Percentiles rank a stretch among this genome's conserved stretches.
phyloP scores from a whole-genome alignment of 2,797 vertebrate species.

The Anguilla obscura region DNA sequence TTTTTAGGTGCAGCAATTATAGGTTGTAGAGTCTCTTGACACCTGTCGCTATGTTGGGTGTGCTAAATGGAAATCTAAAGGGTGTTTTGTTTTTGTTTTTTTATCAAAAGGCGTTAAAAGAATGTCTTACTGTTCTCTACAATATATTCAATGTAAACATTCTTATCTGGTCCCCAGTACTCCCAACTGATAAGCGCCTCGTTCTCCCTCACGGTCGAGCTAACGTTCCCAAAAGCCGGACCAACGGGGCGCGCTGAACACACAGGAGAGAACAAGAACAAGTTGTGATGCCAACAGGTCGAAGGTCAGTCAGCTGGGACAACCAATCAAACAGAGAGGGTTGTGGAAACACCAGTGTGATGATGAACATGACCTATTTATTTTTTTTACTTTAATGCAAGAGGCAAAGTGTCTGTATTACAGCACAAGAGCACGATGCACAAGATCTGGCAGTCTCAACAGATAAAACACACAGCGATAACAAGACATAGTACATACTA shows the following conservation, averaged over 20 bases:
- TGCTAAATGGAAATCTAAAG: constrained; percentile 2
- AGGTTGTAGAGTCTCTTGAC: constrained; percentile 58
- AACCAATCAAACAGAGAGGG: background rate
- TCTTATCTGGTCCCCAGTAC: constrained; percentile 88
- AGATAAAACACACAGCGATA: background rate
- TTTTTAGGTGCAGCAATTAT: background rate
- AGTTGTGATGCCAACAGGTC: constrained; percentile 50
- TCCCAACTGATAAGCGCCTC: constrained; percentile 92
- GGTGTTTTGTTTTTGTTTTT: background rate
- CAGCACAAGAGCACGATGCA: background rate
- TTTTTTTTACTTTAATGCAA: background rate
- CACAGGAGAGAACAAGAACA: constrained; percentile 70
- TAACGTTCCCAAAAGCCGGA: constrained; percentile 86
- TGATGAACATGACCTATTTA: background rate
- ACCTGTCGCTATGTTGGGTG: constrained; percentile 41
- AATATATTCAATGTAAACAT: constrained; percentile 92
- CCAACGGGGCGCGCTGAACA: constrained; percentile 77
- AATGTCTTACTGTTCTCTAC: constrained; percentile 88
- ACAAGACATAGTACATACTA: background rate
- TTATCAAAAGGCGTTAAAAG: constrained; percentile 48
- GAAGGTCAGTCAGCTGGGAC: background rate
- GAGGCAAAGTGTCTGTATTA: background rate
- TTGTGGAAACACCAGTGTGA: background rate
- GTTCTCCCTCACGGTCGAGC: constrained; percentile 76
- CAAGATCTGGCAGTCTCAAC: background rate